phyloP scores from a whole-genome alignment of 2,113 vertebrate species.

The Bettongia penicillata region DNA sequence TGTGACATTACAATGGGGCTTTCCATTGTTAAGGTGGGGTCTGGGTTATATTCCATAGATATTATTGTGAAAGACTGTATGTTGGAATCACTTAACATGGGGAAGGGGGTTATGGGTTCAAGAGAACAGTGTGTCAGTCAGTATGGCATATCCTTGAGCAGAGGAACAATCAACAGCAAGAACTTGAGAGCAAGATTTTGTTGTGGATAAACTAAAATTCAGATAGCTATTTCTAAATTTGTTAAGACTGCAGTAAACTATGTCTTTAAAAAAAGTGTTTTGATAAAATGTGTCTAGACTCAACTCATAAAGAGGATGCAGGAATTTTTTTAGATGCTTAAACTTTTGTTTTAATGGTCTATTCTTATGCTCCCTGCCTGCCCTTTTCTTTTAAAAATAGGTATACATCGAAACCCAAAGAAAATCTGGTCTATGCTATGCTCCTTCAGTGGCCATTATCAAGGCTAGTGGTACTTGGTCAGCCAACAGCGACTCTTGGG shows the following conservation, averaged over 20 bases:
- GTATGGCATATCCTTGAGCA: too few relatives aligned
- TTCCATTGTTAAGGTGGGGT: neutral
- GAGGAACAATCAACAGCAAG: neutral
- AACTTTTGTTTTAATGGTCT: neutral
- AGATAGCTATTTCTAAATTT: neutral
- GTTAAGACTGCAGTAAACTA: conserved; percentile 2
- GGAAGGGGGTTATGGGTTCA: neutral
- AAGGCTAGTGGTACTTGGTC: conserved; percentile 85
- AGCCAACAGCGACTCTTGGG: conserved; percentile 82
- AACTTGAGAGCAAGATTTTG: neutral
- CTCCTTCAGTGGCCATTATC: conserved; percentile 91
- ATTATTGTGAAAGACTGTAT: neutral
- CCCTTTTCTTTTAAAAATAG: conserved; percentile 76
- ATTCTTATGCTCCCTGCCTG: neutral
- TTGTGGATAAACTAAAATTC: neutral
- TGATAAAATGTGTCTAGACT: conserved; percentile 37
- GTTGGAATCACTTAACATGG: neutral
- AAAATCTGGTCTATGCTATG: conserved; percentile 87
- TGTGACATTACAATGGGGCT: neutral
- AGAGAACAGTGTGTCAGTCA: neutral
- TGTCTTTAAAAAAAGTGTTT: conserved; percentile 8
- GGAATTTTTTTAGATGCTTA: neutral
- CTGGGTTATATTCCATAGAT: neutral
- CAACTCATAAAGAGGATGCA: conserved; percentile 8
- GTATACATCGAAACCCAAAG: conserved; percentile 90